phyloP scores from a whole-genome alignment of 2,888 invertebrate genomes.

The Mythimna albipuncta region DNA sequence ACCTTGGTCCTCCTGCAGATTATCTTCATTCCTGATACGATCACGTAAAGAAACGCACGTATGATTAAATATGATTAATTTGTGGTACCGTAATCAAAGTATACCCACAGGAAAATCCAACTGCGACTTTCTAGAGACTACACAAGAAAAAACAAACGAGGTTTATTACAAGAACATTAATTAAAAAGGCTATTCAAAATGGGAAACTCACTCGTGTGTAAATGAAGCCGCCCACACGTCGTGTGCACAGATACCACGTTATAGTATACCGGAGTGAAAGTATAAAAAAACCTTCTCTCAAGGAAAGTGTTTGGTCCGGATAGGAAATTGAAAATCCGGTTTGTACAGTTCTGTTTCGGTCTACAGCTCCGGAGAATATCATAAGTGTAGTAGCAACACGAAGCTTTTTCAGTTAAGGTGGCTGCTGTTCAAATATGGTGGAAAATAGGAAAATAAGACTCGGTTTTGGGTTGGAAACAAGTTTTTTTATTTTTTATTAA shows the following conservation, averaged over 20 bases:
- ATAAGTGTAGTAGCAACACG: slow-evolving; percentile 47
- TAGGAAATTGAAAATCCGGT: slow-evolving; percentile 73
- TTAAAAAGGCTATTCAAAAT: slow-evolving; percentile 8
- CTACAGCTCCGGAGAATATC: slow-evolving; percentile 51
- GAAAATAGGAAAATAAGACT: slow-evolving; percentile 13
- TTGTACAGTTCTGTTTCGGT: slow-evolving; percentile 59
- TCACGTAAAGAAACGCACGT: too few relatives aligned
- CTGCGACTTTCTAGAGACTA: not conserved
- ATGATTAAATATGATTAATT: not conserved
- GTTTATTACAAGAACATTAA: slow-evolving; percentile 11
- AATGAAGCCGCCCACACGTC: not conserved
- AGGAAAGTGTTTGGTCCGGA: slow-evolving; percentile 66
- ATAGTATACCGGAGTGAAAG: slow-evolving; percentile 41
- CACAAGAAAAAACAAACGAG: not conserved
- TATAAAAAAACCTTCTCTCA: slow-evolving; percentile 56
- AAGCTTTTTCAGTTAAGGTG: slow-evolving; percentile 37
- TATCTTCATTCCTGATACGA: too few relatives aligned
- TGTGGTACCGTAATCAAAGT: not conserved
- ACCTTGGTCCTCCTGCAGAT: too few relatives aligned
- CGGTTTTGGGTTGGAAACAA: too few relatives aligned
- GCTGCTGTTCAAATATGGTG: slow-evolving; percentile 1
- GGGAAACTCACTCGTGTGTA: slow-evolving; percentile 31
- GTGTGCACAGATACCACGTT: slow-evolving; percentile 12
- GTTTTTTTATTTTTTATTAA: not conserved
- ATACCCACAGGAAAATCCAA: not conserved